These are phyloP conservation scores for Hydrozoanthus gracilis DNA, from an alignment of 92 coral and sea anemone species.

Conservation along the genomic window DNA sequence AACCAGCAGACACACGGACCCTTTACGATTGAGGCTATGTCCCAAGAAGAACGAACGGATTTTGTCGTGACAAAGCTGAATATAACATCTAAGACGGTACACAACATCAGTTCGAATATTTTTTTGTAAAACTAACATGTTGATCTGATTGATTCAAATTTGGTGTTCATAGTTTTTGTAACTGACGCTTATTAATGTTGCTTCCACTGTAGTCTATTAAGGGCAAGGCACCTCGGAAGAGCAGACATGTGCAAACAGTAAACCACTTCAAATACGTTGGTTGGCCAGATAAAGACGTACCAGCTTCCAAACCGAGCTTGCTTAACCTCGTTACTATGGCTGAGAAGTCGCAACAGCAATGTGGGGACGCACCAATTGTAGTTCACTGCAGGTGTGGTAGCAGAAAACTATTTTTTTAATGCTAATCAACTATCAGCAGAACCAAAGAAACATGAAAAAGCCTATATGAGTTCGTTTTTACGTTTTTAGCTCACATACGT, in stretches of 20 bases:
- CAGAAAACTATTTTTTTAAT: too few relatives aligned
- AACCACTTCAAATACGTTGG: constrained; percentile 63
- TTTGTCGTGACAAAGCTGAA: constrained; percentile 23
- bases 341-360: constrained; percentile 62
- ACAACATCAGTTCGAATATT: neutral
- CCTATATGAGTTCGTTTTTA: neutral
- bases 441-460: too few relatives aligned
- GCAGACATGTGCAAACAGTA: constrained; percentile 22
- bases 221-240: neutral
- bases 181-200: neutral
- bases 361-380: constrained; percentile 63
- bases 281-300: constrained; percentile 69
- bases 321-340: constrained; percentile 59
- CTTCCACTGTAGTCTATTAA: neutral
- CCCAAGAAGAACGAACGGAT: constrained; percentile 20
- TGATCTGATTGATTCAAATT: too few relatives aligned
- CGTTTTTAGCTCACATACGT: too few relatives aligned
- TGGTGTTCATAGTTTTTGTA: too few relatives aligned
- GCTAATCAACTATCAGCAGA: too few relatives aligned
- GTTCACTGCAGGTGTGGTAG: constrained; percentile 76
- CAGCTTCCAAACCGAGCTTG: constrained; percentile 55
- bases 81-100: neutral
- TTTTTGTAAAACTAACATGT: too few relatives aligned
- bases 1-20: constrained; percentile 40
- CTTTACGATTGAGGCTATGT: constrained; percentile 34